Conservation (phyloP, 2,113 vertebrate genomes). For the Aramus guarauna region DNA sequence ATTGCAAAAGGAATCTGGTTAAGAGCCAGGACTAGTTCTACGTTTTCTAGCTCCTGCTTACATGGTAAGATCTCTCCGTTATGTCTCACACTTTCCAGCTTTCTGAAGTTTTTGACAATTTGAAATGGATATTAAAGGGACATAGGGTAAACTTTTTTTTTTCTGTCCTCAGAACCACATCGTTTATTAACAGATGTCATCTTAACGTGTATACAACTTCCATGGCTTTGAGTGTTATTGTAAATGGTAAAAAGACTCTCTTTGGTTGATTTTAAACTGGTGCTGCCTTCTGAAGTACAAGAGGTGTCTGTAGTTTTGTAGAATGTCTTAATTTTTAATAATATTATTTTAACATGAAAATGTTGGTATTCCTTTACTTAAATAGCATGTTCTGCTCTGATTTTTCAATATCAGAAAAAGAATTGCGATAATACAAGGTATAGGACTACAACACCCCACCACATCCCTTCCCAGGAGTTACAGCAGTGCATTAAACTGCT, state of each 20-base stretch:
- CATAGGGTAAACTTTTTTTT: slow-evolving; percentile 12
- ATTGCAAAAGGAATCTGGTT: neutral
- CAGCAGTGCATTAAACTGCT: neutral
- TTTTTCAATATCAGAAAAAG: neutral
- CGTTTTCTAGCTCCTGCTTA: neutral
- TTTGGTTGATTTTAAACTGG: neutral
- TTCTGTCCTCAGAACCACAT: slow-evolving; percentile 39
- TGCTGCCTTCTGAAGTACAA: slow-evolving; percentile 6
- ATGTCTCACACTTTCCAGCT: slow-evolving; percentile 2
- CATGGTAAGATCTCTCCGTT: neutral
- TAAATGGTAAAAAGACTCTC: slow-evolving; percentile 36
- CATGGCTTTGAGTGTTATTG: slow-evolving; percentile 55
- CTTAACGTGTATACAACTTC: slow-evolving; percentile 42
- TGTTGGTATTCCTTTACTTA: neutral
- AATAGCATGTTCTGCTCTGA: neutral
- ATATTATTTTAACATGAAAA: slow-evolving; percentile 5
- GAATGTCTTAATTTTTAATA: slow-evolving; percentile 1
- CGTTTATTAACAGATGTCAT: slow-evolving; percentile 52
- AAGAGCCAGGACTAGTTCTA: neutral
- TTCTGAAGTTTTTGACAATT: slow-evolving; percentile 50
- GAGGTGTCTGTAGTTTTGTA: slow-evolving; percentile 7
- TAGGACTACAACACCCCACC: neutral
- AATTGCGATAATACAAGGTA: neutral
- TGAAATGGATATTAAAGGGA: slow-evolving; percentile 53
- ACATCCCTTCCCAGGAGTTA: neutral